Base-by-base conservation (phyloP, 53 echinoderm and acorn worm genomes). In the Hippasteria phrygiana region DNA sequence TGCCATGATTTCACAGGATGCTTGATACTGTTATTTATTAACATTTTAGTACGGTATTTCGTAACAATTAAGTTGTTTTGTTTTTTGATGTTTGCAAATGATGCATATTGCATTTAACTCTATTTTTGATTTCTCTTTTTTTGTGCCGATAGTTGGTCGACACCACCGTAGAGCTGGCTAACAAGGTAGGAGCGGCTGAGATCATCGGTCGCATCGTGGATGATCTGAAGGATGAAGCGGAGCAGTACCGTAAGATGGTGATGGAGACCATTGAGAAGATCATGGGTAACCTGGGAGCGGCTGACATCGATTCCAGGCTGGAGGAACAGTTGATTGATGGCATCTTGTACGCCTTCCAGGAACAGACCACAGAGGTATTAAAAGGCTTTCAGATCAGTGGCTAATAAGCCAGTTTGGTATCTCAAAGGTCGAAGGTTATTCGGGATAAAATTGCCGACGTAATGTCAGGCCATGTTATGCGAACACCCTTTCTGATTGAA, bases 181-280 rank as follows among this genome's bases (percentile, higher is more conserved):
- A 99, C 90, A 99, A 99, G 77, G 99, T 99, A 0, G 99, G 99
- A 53, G 99, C 99, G 4, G 96, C 96, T 0, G 99, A 99, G 77
- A 99, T 99, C 83, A 91, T 96, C 3, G 94, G 96, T 4, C 91
- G 99, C 41, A 93, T 96, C 59, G 96, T 94, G 27, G 99, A 98
- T 72, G 98, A 99, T 92, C 85, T 99, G 77, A 99, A 99, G 88
- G 99, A 99, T 74, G 99, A 99, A 55, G 99, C 99, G 13, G 99
- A 99, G 73, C 99, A 96, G 94, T 99, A 99, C 72, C 93, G 99
- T 76, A 99, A 99, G 82, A 99, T 99, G 99, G 99, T 99, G 79
- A 99, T 99, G 99, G 99, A 99, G 80, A 97, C 98, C 55, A 99
- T 98, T 55, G 99, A 99, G 87, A 99, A 99, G 90, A 94, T 99